Conservation (phyloP, 2,888 invertebrate genomes). For the Coelinius sp. region DNA sequence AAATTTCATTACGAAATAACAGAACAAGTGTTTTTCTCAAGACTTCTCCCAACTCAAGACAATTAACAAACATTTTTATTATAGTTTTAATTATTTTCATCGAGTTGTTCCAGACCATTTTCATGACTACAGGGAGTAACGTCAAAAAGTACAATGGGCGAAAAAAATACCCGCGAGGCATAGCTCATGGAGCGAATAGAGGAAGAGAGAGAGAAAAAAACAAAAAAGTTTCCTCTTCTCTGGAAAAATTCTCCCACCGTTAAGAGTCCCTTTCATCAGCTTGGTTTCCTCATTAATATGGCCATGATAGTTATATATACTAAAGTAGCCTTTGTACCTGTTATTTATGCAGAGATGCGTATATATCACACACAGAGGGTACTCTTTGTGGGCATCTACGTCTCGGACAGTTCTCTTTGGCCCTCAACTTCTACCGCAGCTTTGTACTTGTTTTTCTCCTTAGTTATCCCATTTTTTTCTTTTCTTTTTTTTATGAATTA, state of each 20-base stretch:
- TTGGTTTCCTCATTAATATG: conserved; percentile 49
- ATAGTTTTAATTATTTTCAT: conserved; percentile 19
- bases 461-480: background rate
- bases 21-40: background rate
- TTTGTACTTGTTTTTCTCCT: conserved; percentile 14
- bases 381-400: conserved; percentile 10
- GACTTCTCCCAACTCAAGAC: background rate
- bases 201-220: background rate
- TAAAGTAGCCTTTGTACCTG: conserved; percentile 53
- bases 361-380: conserved; percentile 43
- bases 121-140: background rate
- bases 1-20: background rate
- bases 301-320: conserved; percentile 26
- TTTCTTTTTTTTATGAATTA: background rate
- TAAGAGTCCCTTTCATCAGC: conserved; percentile 46
- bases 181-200: background rate
- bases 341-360: conserved; percentile 44
- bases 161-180: conserved; percentile 7
- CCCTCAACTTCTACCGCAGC: conserved; percentile 6
- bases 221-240: conserved; percentile 31
- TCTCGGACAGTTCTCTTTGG: conserved; percentile 16
- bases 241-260: conserved; percentile 36
- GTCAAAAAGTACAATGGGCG: conserved; percentile 28
- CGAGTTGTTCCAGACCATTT: background rate
- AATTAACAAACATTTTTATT: conserved; percentile 1